Evolutionary conservation across 2,797 vertebrate species (phyloP), one percentile per base, ranked within the genome.

Genomic region (Morelia viridis): DNA sequence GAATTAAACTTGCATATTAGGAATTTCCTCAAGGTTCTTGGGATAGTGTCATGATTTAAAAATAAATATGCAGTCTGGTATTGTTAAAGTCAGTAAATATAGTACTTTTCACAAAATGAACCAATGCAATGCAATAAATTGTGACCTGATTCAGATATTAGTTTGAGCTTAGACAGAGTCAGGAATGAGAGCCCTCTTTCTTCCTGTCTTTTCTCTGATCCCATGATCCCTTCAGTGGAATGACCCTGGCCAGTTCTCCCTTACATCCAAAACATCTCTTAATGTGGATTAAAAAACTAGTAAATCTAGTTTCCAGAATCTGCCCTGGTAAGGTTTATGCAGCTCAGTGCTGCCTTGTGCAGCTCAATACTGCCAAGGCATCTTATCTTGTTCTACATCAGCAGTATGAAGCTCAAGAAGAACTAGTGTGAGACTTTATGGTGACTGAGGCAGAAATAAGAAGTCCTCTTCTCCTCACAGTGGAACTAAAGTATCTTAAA

Each of bases 1-100:
- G 95, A 95, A 96, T 96, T 96, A 97, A 93, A 31, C 61, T 89
- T 95, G 57, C n/a, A 17, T 93, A 94, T 92, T 86, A 92, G 91
- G 83, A 90, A 94, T 95, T 95, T 94, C 91, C 93, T 96, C 28
- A 19, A 94, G 92, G 92, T 91, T 89, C 83, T 62, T 84, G 28
- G 83, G 41, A 53, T 86, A 22, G 58, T 26, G 85, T 90, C 31
- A 8, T 53, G 85, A 88, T 60, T 68, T 64, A 5, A 90, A 57
- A 85, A 92, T 86, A 87, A 94, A 90, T 11, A 10, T n/a, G 92
- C 85, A 84, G 94, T 88, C 61, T 85, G 91, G 84, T 89, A 91
- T 57, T 62, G 94, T 94, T 92, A 84, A 90, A 92, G 86, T 84
- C 89, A 68, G 83, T 9, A 57, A 94, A 58, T 56, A 89, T 0